Percentiles rank a stretch among this genome's conserved stretches.
These are phyloP conservation scores for Acanthiza pusilla DNA, from an alignment of 2,797 vertebrate genomes.

Conservation along the genomic window DNA sequence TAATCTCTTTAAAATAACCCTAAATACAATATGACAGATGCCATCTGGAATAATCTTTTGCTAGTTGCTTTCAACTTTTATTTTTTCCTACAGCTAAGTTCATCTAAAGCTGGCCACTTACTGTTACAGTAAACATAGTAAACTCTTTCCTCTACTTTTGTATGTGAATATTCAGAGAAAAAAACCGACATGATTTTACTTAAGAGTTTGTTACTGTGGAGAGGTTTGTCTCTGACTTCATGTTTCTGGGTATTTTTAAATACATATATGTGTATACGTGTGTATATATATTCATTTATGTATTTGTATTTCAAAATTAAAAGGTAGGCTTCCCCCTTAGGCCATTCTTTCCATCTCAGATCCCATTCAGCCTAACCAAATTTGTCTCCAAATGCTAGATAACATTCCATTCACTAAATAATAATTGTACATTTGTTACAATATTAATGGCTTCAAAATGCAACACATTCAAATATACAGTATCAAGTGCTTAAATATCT, in stretches of 20 bases:
- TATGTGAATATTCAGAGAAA: background rate
- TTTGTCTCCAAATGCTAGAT: constrained; percentile 50
- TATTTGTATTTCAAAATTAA: background rate
- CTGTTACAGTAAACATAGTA: constrained; percentile 45
- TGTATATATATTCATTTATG: background rate
- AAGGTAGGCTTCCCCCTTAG: constrained; percentile 10
- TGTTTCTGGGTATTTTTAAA: background rate
- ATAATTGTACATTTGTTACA: constrained; percentile 51
- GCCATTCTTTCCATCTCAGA: background rate
- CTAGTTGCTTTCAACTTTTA: constrained; percentile 78
- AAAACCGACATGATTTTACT: background rate
- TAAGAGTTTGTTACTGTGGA: background rate
- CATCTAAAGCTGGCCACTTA: constrained; percentile 71
- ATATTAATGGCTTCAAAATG: constrained; percentile 68
- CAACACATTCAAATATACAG: constrained; percentile 33
- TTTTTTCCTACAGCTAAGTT: constrained; percentile 76
- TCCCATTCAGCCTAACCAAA: background rate
- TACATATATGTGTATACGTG: background rate
- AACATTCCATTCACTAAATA: constrained; percentile 59
- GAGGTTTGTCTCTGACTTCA: background rate
- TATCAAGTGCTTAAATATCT: constrained; percentile 59
- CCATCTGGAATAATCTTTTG: constrained; percentile 80
- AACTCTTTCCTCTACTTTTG: background rate
- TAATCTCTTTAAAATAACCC: constrained; percentile 78
- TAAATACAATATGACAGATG: constrained; percentile 81